phyloP scores from a whole-genome alignment of 2,888 invertebrate species.

The Sinotaia quadrata region DNA sequence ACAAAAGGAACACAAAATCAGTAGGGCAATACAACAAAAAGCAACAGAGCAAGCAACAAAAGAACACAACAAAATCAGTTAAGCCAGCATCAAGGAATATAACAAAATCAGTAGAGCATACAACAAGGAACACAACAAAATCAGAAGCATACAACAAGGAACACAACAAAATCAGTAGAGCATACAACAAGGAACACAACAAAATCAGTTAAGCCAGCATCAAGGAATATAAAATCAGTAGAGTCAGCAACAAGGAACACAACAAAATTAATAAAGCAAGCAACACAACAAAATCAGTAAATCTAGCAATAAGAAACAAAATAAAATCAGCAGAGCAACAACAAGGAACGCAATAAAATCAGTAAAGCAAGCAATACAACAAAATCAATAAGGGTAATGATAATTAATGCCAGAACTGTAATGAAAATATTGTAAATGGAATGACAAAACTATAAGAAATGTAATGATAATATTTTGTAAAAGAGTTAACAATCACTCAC shows the following conservation, averaged over 20 bases:
- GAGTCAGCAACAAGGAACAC: no score
- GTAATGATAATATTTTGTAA: not conserved
- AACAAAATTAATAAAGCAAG: no score
- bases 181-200: not conserved
- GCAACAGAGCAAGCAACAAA: not conserved
- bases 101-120: not conserved
- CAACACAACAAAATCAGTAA: no score
- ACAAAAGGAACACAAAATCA: no score
- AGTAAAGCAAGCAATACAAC: no score
- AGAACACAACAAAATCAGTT: not conserved
- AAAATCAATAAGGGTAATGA: no score
- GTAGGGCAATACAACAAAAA: not conserved
- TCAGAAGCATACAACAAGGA: not conserved
- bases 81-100: not conserved
- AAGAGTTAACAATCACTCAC: slow-evolving; percentile 39
- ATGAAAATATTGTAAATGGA: not conserved
- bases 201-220: no score
- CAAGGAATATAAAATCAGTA: no score
- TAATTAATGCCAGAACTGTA: not conserved
- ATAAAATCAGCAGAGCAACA: no score
- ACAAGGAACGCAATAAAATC: no score
- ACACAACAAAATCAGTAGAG: not conserved
- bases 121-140: not conserved
- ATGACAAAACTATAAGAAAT: not conserved
- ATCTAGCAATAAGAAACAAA: no score